A percentile compares a stretch with the other conserved stretches of the same genome.
Evolutionary conservation across 2,888 invertebrate species (phyloP).

Genomic region (Neoitamus cyanurus): DNA sequence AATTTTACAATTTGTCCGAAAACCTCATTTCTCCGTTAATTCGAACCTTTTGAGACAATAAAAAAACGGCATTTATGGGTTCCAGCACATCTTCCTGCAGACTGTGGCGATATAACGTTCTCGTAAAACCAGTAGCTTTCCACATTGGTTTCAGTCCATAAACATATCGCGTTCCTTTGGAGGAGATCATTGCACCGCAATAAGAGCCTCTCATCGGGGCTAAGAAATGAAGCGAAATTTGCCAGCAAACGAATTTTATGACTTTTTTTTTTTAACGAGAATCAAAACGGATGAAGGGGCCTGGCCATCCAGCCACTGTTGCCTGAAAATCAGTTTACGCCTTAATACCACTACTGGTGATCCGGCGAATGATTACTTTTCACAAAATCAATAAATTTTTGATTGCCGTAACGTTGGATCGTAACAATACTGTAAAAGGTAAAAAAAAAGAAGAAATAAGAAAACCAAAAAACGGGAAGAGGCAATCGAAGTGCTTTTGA

Average conservation of each 20-base stretch:
- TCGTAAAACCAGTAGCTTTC: neutral
- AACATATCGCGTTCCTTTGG: neutral
- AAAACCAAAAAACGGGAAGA: neutral
- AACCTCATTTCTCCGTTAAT: neutral
- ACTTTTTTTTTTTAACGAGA: neutral
- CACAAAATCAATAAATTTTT: conserved; percentile 24
- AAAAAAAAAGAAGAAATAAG: neutral
- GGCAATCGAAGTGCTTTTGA: neutral
- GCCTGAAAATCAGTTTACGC: neutral
- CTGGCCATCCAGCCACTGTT: neutral
- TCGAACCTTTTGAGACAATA: neutral
- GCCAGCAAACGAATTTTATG: neutral
- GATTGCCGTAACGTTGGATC: neutral
- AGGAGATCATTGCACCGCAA: neutral
- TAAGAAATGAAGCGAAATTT: neutral
- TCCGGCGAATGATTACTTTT: neutral
- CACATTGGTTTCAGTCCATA: neutral
- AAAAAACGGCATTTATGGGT: neutral
- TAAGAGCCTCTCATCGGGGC: neutral
- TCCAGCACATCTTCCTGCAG: neutral
- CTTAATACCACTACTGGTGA: neutral
- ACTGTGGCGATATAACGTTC: neutral
- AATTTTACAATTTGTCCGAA: neutral
- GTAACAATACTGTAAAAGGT: neutral
- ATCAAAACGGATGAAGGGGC: neutral